These are phyloP conservation scores for Liasis olivaceus DNA, from an alignment of 2,797 vertebrate species.

Conservation along the genomic window DNA sequence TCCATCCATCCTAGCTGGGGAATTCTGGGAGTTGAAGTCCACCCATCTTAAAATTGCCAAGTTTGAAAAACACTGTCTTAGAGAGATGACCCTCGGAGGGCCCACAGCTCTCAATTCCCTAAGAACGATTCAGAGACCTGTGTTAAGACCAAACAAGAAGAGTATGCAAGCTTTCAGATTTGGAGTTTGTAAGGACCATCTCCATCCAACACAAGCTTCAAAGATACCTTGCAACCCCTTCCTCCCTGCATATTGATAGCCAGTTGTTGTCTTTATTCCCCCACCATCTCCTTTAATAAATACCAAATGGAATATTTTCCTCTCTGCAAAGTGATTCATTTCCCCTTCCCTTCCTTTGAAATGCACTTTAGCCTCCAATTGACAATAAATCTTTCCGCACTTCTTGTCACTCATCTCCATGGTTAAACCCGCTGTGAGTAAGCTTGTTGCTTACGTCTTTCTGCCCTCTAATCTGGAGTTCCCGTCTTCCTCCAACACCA, in stretches of 20 bases:
- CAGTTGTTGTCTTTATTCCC: slow-evolving; percentile 16
- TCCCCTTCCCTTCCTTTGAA: slow-evolving; percentile 52
- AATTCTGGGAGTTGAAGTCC: background rate
- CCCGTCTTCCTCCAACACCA: background rate
- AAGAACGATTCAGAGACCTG: background rate
- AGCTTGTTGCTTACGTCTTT: slow-evolving; percentile 7
- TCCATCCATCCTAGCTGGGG: background rate
- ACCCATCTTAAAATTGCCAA: background rate
- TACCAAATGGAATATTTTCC: slow-evolving; percentile 56
- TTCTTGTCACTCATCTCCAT: slow-evolving; percentile 17
- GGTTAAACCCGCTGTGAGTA: slow-evolving; percentile 24
- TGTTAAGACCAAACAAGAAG: background rate
- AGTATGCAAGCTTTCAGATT: background rate
- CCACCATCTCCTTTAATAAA: slow-evolving; percentile 53
- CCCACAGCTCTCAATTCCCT: background rate
- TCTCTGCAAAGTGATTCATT: slow-evolving; percentile 59
- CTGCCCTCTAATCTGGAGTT: background rate
- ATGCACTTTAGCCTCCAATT: slow-evolving; percentile 35
- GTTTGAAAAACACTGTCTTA: too few relatives aligned
- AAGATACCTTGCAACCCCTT: background rate
- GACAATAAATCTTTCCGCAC: slow-evolving; percentile 47
- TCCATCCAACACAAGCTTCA: background rate
- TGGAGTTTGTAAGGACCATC: background rate
- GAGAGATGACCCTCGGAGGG: background rate
- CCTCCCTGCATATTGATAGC: slow-evolving; percentile 9